Evolutionary conservation across 2,888 invertebrate genomes (phyloP), one percentile per base, ranked within the genome.

Genomic region (Chouioia cunea): DNA sequence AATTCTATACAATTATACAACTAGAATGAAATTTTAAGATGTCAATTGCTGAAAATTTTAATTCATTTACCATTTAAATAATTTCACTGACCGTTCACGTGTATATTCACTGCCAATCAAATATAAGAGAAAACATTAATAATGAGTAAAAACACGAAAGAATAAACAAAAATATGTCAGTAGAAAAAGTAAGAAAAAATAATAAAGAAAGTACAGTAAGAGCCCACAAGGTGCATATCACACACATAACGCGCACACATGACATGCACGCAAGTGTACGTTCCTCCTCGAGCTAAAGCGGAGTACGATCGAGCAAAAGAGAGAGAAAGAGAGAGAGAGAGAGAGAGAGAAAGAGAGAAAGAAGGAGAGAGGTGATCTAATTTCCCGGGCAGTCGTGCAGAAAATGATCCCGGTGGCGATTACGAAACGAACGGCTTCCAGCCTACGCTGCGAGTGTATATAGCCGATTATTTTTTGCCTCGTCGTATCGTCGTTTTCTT

Each of bases 361-460:
- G 53, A 16, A 27, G 43, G 23, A 46, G 36, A n/a, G 20, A 56
- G 83, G 81, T 85, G 85, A 85, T 85, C 85, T 83, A 85, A 84
- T 85, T 85, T 84, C 82, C 81, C 81, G 82, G 73, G 82, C 85
- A 84, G 83, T 85, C 85, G 85, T 85, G 85, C 85, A 83, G 85
- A 85, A 85, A 85, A 85, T 85, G 80, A 85, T 84, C 81, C 79
- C 76, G 76, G 64, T 79, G 78, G 78, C 82, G 82, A 83, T 85
- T 84, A 83, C 80, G 82, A 84, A 85, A 85, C 78, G 74, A 79
- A 79, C 82, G 81, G 82, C 83, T 83, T 82, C 83, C 80, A 83
- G 82, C 83, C 82, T 83, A 80, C 77, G 83, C 81, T 79, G 79
- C 77, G 79, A 80, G 79, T 80, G 78, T 70, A 70, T 59, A 58